Base-by-base conservation (phyloP, 2,113 vertebrate species). In the Eupsittula cactorum region DNA sequence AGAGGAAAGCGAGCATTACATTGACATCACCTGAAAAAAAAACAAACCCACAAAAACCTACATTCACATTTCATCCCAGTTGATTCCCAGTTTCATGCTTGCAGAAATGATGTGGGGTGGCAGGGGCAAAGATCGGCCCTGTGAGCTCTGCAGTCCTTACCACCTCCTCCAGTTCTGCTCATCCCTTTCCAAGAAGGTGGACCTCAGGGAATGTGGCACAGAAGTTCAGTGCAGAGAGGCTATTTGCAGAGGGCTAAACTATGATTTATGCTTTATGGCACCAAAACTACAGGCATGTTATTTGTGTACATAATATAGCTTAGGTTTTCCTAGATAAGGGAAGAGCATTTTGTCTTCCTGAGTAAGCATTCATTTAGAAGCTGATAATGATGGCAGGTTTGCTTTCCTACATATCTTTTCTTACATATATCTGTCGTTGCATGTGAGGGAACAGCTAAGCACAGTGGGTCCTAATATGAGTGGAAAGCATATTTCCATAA, bases 201-300 rank as follows among this genome's bases (percentile, higher is more conserved):
- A 84, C 94, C 96, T 63, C 31, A 0, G 93, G 94, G 87, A 35
- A 81, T 1, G 9, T 49, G 82, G 84, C 95, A 92, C 52, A 41
- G 78, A 39, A 46, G 87, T 49, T 83, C 94, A 39, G 41, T 12
- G 62, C 74, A 49, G 31, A 77, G 87, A 83, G 90, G 88, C 82
- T 71, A 60, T 86, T 80, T 96, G 88, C 93, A 44, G 28, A 44
- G 65, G 92, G 95, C 91, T 75, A 69, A 57, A 69, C 53, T 62
- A 12, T 88, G 95, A 96, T 97, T 94, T 96, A 94, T 96, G 88
- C 73, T 94, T 93, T 31, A 47, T 96, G 93, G 92, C 92, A 96
- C 93, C 65, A 27, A 93, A 96, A 88, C 86, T 78, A 91, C 50
- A 4, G 83, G 86, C 92, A 68, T 71, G 86, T 68, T 95, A 31